phyloP scores from a whole-genome alignment of 92 coral and sea anemone genomes.

The Paramuricea clavata region DNA sequence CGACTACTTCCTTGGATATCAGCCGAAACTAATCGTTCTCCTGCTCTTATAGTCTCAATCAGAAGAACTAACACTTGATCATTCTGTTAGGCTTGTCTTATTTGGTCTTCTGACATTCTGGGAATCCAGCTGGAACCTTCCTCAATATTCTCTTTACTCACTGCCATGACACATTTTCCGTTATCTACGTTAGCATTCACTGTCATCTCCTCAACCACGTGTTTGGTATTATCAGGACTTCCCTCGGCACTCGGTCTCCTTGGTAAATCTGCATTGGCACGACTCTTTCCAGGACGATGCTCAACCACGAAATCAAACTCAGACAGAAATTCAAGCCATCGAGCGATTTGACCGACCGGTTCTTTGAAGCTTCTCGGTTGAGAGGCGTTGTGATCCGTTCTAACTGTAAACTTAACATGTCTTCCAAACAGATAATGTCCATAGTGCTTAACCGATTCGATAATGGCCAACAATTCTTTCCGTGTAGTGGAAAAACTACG shows the following conservation, averaged over 20 bases:
- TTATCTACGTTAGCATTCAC: background rate
- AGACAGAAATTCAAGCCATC: conserved; percentile 5
- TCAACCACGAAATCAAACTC: conserved; percentile 20
- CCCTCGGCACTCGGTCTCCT: background rate
- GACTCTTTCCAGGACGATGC: conserved; percentile 16
- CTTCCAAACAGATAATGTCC: conserved; percentile 2
- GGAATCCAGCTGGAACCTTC: background rate
- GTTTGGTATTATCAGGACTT: background rate
- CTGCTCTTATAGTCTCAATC: background rate
- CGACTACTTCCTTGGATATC: conserved; percentile 17
- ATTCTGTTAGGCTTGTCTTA: background rate
- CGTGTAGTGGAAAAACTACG: conserved; percentile 6
- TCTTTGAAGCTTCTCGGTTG: background rate
- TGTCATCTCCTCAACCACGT: background rate
- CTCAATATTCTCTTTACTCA: background rate
- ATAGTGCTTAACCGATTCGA: background rate
- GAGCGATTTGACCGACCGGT: conserved; percentile 7
- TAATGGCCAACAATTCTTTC: conserved; percentile 7
- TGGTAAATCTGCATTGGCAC: background rate
- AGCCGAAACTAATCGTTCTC: background rate
- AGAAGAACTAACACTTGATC: background rate
- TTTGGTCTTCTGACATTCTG: background rate
- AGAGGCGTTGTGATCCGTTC: conserved; percentile 5
- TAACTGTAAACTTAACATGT: background rate
- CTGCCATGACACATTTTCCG: background rate